Conservation (phyloP, 2,113 vertebrate genomes). For the Daphoenositta chrysoptera region DNA sequence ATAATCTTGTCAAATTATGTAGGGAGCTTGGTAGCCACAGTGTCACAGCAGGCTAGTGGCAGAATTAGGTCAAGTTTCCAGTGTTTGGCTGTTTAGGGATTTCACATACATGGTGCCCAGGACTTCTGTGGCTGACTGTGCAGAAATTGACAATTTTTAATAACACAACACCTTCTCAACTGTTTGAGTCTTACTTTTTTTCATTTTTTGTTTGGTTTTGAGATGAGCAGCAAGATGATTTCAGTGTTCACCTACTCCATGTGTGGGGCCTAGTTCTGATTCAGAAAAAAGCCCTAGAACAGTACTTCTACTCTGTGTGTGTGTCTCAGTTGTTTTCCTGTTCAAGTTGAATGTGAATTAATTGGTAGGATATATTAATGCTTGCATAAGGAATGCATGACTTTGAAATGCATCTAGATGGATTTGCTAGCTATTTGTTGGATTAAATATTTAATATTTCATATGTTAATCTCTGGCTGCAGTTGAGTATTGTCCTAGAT, state of each 20-base stretch:
- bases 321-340: not conserved
- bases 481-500: not conserved
- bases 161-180: not conserved
- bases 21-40: not conserved
- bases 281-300: not conserved
- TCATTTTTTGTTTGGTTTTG: accelerated
- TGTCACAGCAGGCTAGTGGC: not conserved
- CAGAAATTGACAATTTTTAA: not conserved
- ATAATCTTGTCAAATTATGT: not conserved
- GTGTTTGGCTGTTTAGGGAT: not conserved
- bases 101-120: not conserved
- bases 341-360: not conserved
- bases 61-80: not conserved
- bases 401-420: not conserved
- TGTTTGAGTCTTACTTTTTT: not conserved
- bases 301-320: not conserved
- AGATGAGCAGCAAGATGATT: not conserved
- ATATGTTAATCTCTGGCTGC: not conserved
- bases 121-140: not conserved
- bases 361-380: not conserved
- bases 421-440: not conserved
- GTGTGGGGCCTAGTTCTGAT: not conserved
- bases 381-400: not conserved
- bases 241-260: not conserved
- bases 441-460: not conserved